Conservation (phyloP, 2,113 vertebrate species). For the Microcebus jonahi region DNA sequence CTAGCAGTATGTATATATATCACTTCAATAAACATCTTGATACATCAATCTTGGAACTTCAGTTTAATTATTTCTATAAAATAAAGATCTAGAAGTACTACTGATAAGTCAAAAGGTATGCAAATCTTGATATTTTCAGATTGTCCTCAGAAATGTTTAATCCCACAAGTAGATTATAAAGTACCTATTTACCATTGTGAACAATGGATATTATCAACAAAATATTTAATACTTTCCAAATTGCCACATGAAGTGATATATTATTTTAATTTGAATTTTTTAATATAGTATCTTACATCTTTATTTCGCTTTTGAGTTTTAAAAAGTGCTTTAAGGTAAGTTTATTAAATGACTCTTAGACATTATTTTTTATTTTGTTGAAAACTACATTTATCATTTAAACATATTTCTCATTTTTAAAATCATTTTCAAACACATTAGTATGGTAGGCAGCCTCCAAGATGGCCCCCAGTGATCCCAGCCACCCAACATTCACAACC, state of each 20-base stretch:
- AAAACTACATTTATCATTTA: neutral
- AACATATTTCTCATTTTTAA: neutral
- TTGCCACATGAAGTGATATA: neutral
- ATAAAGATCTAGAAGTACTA: neutral
- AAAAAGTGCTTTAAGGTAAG: neutral
- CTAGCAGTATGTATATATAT: neutral
- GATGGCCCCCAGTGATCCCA: neutral
- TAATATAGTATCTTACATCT: neutral
- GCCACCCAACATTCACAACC: neutral
- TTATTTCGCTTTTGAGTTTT: neutral
- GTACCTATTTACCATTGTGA: neutral
- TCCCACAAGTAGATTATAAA: neutral
- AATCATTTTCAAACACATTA: neutral
- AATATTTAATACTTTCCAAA: constrained; percentile 30
- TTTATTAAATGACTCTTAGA: neutral
- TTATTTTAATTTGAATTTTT: neutral
- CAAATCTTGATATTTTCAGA: constrained; percentile 9
- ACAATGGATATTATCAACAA: neutral
- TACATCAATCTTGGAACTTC: neutral
- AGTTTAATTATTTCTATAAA: constrained; percentile 2
- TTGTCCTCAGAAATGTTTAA: neutral
- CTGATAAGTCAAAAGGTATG: neutral
- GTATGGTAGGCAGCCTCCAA: neutral
- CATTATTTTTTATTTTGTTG: constrained; percentile 14
- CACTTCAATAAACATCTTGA: neutral